Evolutionary conservation across 2,797 vertebrate species (phyloP).

Genomic region (Lutjanus campechanus): DNA sequence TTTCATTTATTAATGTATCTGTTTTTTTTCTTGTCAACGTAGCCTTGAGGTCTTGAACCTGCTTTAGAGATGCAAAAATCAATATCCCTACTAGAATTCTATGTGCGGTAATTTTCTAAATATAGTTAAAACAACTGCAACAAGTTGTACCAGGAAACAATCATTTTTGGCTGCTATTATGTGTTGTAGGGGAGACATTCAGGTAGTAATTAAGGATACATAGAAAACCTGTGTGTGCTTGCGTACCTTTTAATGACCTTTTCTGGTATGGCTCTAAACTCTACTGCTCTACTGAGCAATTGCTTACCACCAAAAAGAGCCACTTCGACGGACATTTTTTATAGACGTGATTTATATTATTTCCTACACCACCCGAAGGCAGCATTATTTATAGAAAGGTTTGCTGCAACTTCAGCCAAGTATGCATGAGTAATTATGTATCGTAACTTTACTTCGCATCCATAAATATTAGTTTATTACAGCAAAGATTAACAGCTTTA

Average conservation of each 20-base stretch:
- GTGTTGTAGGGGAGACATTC: accelerated
- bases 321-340: neutral
- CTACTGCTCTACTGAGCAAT: neutral
- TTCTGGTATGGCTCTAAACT: neutral
- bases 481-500: neutral
- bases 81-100: no score
- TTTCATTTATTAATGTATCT: no score
- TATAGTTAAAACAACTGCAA: neutral
- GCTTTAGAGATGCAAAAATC: no score
- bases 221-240: neutral
- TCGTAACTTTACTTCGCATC: neutral
- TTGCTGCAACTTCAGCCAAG: no score
- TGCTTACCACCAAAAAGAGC: neutral
- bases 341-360: accelerated
- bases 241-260: neutral
- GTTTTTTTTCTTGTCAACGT: no score
- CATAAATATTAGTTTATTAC: neutral
- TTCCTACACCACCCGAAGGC: conserved; percentile 8
- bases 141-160: neutral
- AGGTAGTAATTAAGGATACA: neutral
- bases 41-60: no score
- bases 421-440: no score
- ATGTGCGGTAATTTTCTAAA: no score
- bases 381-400: neutral
- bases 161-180: neutral